phyloP scores from a whole-genome alignment of 2,797 vertebrate species.

The Agapornis canus region DNA sequence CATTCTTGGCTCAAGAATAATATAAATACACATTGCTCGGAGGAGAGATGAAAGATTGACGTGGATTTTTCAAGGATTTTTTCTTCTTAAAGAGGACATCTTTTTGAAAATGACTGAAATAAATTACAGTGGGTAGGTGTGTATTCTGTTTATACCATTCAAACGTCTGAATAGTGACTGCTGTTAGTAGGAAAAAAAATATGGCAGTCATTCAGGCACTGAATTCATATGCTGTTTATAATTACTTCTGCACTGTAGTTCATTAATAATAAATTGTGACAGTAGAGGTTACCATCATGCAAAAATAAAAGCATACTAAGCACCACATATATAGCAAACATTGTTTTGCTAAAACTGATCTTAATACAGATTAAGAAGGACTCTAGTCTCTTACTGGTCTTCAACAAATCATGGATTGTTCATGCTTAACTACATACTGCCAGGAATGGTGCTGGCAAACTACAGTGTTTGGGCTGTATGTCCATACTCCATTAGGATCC shows the following conservation, averaged over 20 bases:
- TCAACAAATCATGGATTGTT: neutral
- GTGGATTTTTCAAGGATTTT: neutral
- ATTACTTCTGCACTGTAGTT: neutral
- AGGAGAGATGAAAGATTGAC: constrained; percentile 37
- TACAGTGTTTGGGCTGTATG: neutral
- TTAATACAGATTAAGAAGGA: neutral
- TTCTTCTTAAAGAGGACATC: neutral
- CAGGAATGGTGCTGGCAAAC: neutral
- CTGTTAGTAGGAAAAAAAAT: neutral
- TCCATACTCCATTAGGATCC: neutral
- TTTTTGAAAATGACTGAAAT: constrained; percentile 33
- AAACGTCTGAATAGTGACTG: neutral
- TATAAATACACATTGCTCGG: constrained; percentile 40
- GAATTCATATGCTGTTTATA: neutral
- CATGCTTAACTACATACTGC: neutral
- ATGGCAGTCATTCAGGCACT: neutral
- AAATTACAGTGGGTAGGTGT: neutral
- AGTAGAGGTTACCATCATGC: neutral
- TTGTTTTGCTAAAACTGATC: neutral
- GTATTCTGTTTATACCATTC: constrained; percentile 1
- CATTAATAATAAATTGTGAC: neutral
- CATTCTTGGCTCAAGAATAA: constrained; percentile 35
- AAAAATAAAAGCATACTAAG: neutral
- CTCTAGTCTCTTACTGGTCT: neutral
- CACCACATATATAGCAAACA: neutral